Evolutionary conservation across 2,113 vertebrate species (phyloP).

Genomic region (Parotia lawesii): DNA sequence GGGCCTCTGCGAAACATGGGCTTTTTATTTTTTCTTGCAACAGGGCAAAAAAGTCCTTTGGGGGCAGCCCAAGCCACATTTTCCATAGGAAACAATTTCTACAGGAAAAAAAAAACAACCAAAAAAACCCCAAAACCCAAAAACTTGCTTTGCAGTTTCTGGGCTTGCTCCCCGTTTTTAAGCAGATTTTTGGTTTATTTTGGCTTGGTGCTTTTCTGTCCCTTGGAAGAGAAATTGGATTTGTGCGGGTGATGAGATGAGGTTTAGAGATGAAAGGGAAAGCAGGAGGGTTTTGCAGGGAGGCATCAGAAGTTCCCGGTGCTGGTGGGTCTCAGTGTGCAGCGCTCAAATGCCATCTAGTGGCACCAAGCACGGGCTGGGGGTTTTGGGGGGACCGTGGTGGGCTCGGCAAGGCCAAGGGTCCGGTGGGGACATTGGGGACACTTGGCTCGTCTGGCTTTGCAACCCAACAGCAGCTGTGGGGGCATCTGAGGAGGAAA

Average conservation of each 20-base stretch:
- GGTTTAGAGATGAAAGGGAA: not conserved
- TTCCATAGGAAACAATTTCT: not conserved
- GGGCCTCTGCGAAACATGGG: not conserved
- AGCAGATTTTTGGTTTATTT: not conserved
- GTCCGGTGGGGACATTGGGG: not conserved
- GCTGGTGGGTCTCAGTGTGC: not conserved
- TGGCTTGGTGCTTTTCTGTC: not conserved
- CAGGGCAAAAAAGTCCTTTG: not conserved
- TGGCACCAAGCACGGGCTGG: not conserved
- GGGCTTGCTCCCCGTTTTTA: not conserved
- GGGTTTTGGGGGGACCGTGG: not conserved
- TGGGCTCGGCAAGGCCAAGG: not conserved
- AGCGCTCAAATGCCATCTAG: conserved; percentile 46
- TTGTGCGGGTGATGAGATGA: not conserved
- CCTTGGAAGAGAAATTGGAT: not conserved
- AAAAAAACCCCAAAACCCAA: too few species aligned
- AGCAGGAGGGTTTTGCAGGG: rapidly evolving
- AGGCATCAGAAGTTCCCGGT: rapidly evolving
- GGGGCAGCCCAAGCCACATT: not conserved
- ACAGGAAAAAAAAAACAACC: too few species aligned
- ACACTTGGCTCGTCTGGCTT: not conserved
- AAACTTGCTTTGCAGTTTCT: not conserved
- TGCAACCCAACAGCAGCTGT: rapidly evolving
- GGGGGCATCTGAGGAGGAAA: not conserved
- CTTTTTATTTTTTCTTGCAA: not conserved